Conservation (phyloP, 1,140 invertebrate genomes). For the Stenopsyche tienmushanensis region DNA sequence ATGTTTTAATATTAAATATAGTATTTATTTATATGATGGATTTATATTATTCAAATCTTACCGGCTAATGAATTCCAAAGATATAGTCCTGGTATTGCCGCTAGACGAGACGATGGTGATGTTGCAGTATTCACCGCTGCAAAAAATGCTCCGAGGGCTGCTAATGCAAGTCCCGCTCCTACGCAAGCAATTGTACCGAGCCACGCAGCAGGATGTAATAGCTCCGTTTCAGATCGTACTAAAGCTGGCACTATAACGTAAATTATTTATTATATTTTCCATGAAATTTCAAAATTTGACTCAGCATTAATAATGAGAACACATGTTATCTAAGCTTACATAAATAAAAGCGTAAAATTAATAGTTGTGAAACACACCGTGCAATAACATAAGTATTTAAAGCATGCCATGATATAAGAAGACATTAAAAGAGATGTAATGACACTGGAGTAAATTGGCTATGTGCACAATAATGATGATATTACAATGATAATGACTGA, state of each 20-base stretch:
- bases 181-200: slow-evolving; percentile 66
- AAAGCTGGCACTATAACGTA: slow-evolving; percentile 31
- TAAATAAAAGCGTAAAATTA: no score
- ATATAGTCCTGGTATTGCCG: slow-evolving; percentile 77
- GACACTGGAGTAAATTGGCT: no score
- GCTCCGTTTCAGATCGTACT: slow-evolving; percentile 30
- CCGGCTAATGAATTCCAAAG: slow-evolving; percentile 74
- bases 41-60: slow-evolving; percentile 51
- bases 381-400: no score
- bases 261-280: slow-evolving; percentile 5
- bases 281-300: no score
- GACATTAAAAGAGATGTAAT: no score
- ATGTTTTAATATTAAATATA: slow-evolving; percentile 52
- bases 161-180: slow-evolving; percentile 65
- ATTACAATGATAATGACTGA: no score
- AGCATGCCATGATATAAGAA: no score
- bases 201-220: slow-evolving; percentile 55
- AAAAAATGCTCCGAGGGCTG: slow-evolving; percentile 69
- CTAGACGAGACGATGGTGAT: slow-evolving; percentile 69
- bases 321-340: no score
- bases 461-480: no score
- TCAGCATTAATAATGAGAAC: no score
- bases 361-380: not conserved
- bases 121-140: slow-evolving; percentile 77
- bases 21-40: not conserved